Evolutionary conservation across 2,888 invertebrate genomes (phyloP).

Genomic region (Drosophila tripunctata): DNA sequence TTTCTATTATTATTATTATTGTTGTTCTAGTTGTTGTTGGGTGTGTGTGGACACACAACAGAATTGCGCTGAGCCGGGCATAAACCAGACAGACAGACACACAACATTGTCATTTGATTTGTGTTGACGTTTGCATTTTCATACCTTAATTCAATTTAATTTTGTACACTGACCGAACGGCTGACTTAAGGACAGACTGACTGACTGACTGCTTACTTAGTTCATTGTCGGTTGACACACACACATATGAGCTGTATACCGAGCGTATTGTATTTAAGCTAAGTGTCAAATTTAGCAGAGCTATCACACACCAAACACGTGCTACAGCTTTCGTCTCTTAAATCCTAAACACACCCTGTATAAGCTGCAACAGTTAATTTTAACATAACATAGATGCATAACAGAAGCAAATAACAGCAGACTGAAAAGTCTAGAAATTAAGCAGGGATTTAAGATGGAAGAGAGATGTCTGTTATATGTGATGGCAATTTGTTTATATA

Average conservation of each 20-base stretch:
- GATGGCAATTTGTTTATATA: too few relatives aligned
- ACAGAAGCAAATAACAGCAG: neutral
- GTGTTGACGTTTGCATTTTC: conserved; percentile 73
- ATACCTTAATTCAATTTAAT: conserved; percentile 71
- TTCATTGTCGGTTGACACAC: conserved; percentile 35
- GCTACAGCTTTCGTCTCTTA: conserved; percentile 7
- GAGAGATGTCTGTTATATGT: too few relatives aligned
- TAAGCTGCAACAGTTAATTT: neutral
- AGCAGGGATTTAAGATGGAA: too few relatives aligned
- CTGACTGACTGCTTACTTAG: conserved; percentile 9
- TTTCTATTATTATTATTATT: conserved; percentile 13
- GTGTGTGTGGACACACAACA: conserved; percentile 8
- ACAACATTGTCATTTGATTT: conserved; percentile 72
- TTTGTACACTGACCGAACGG: conserved; percentile 19
- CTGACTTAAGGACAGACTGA: conserved; percentile 1
- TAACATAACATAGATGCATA: neutral
- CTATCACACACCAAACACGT: conserved; percentile 69
- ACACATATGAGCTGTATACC: neutral
- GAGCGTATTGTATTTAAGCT: conserved; percentile 52
- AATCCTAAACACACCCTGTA: neutral
- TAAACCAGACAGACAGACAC: conserved; percentile 11
- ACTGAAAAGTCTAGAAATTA: too few relatives aligned
- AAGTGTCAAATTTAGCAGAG: conserved; percentile 75
- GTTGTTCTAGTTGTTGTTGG: conserved; percentile 18
- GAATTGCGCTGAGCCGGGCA: conserved; percentile 29